These are phyloP conservation scores for Cheilosia pagana DNA, from an alignment of 2,888 invertebrate species.

Conservation along the genomic window DNA sequence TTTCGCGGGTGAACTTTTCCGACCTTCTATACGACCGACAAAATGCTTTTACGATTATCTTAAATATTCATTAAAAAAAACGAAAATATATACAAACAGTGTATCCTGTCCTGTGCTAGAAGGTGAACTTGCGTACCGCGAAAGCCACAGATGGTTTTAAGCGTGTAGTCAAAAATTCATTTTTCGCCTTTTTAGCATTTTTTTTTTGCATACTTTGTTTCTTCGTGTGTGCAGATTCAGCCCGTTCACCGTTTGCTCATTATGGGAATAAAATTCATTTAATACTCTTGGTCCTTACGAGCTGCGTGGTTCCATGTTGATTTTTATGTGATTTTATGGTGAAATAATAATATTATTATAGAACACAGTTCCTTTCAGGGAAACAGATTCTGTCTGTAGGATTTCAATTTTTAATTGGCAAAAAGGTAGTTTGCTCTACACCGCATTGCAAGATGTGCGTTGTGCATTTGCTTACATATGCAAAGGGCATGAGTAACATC, in stretches of 20 bases:
- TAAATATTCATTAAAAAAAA: constrained; percentile 63
- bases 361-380: not conserved
- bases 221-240: not conserved
- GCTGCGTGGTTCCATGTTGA: constrained; percentile 21
- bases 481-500: too few species aligned
- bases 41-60: constrained; percentile 66
- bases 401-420: constrained; percentile 25
- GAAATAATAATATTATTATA: constrained; percentile 21
- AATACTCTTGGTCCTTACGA: not conserved
- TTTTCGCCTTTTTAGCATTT: constrained; percentile 25
- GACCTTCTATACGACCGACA: constrained; percentile 36
- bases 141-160: constrained; percentile 55
- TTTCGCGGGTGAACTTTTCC: constrained; percentile 31
- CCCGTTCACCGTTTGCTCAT: constrained; percentile 10
- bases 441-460: not conserved
- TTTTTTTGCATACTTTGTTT: not conserved
- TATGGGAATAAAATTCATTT: constrained; percentile 45
- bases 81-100: not conserved
- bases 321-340: constrained; percentile 7
- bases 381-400: not conserved
- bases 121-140: constrained; percentile 20
- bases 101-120: constrained; percentile 17
- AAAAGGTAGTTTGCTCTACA: not conserved
- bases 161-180: constrained; percentile 64
- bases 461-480: too few species aligned